Base-by-base conservation (phyloP, 2,797 vertebrate genomes). In the Melanogrammus aeglefinus region DNA sequence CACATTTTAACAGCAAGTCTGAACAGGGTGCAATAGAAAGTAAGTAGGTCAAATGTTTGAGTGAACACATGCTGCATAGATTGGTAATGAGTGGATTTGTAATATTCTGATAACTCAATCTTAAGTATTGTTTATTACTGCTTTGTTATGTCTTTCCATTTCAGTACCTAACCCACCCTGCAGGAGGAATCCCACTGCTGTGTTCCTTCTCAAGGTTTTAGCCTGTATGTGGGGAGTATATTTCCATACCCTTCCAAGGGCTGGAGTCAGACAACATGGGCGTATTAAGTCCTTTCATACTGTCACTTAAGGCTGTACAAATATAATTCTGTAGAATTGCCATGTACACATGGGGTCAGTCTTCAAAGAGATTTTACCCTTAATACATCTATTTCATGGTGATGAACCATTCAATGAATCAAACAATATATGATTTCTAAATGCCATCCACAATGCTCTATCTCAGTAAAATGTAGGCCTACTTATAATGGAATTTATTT, bases 1-100 rank as follows among this genome's bases (percentile, higher is more conserved):
- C 63, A 69, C n/a, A 69, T 69, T 69, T 69, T 69, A 69, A 69
- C 63, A 69, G 24, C 63, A 27, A 69, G 63, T 69, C 24, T 69
- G 63, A 69, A 27, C 63, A 69, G 63, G n/a, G n/a, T 69, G 63
- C 8, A 27, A 69, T 27, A 69, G 24, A 27, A 69, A 27, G 24
- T 4, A 69, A 69, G 63, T 69, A 27, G 63, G 24, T 69, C 63
- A 69, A 69, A 69, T 6, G 24, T 24, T 69, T 69, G 24, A 69
- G 24, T 12, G 63, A 69, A 69, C 9, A 69, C 63, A 69, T 69
- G 63, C 63, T 63, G 6, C 57, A 24, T 21, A 24, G 7, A 69
- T 12, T 69, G 9, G 24, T 69, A 69, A 69, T 69, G 63, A 27
- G 24, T 12, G 24, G 63, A 66, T 16, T 24, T 66, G 27, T 27